A percentile compares a stretch with the other conserved stretches of the same genome.
Evolutionary conservation across 2,797 vertebrate genomes (phyloP).

Genomic region (Lacerta agilis): DNA sequence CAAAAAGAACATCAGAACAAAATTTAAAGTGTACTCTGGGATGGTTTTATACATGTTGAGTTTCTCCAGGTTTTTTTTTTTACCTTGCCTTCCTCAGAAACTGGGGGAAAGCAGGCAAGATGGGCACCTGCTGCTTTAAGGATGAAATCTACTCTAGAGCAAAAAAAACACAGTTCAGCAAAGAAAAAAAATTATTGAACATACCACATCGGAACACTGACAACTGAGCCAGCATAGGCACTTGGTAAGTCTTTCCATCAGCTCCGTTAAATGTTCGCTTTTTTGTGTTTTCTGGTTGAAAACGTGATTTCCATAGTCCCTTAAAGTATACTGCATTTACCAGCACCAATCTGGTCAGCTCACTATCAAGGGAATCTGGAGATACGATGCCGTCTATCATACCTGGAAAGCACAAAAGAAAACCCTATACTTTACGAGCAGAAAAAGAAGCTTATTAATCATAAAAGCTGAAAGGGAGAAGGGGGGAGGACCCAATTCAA

Average conservation of each 20-base stretch:
- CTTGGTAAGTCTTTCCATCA: conserved; percentile 86
- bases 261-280: conserved; percentile 84
- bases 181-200: conserved; percentile 39
- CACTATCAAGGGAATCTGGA: conserved; percentile 84
- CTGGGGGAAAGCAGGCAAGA: too few species aligned
- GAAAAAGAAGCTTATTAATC: neutral
- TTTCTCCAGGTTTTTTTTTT: too few species aligned
- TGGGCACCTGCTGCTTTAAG: too few species aligned
- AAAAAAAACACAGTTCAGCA: too few species aligned
- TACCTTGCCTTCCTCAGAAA: too few species aligned
- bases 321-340: conserved; percentile 95
- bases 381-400: conserved; percentile 89
- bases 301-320: conserved; percentile 93
- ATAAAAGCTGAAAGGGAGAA: neutral
- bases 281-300: conserved; percentile 92
- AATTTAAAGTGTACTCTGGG: too few species aligned
- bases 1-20: too few species aligned
- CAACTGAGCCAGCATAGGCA: conserved; percentile 93
- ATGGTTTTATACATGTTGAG: too few species aligned
- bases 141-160: too few species aligned
- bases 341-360: conserved; percentile 85
- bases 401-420: conserved; percentile 76
- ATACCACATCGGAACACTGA: conserved; percentile 90
- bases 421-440: neutral
- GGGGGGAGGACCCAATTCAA: neutral